Conservation (phyloP, 2,888 invertebrate species). For the Tetragonisca angustula region DNA sequence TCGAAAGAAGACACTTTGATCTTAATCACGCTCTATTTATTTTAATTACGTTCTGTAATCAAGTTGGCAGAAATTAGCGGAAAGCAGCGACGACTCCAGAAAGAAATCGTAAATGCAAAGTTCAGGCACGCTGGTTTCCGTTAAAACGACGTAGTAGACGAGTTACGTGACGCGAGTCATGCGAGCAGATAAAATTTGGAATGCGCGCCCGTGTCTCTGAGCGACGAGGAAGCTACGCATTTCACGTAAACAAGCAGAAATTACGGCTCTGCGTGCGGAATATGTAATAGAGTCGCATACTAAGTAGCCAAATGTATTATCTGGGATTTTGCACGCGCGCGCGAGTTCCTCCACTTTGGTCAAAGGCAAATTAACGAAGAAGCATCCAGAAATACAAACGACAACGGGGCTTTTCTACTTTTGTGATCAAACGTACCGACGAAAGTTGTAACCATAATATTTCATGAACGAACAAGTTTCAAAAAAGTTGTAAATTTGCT, state of each 20-base stretch:
- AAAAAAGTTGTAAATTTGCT: too few species aligned
- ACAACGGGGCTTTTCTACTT: neutral
- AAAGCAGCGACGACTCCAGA: neutral
- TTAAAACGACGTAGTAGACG: conserved; percentile 28
- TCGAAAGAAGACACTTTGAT: too few species aligned
- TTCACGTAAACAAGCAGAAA: conserved; percentile 33
- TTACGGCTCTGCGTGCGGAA: conserved; percentile 4
- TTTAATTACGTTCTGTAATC: neutral
- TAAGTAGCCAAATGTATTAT: neutral
- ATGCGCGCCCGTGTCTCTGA: neutral
- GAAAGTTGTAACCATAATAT: neutral
- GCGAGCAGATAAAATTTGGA: conserved; percentile 15
- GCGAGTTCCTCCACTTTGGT: too few species aligned
- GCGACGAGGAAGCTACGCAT: neutral
- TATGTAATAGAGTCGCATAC: neutral
- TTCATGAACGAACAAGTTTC: neutral
- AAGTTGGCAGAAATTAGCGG: neutral
- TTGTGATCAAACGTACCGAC: neutral
- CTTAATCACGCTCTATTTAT: too few species aligned
- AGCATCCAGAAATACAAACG: neutral
- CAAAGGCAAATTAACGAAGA: too few species aligned
- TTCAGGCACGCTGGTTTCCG: conserved; percentile 8
- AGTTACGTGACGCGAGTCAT: conserved; percentile 43
- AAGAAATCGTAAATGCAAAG: neutral
- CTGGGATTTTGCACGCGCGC: neutral